A percentile compares a stretch with the other conserved stretches of the same genome.
These are phyloP conservation scores for Oligia fasciuncula DNA, from an alignment of 2,888 invertebrate genomes.

Conservation along the genomic window DNA sequence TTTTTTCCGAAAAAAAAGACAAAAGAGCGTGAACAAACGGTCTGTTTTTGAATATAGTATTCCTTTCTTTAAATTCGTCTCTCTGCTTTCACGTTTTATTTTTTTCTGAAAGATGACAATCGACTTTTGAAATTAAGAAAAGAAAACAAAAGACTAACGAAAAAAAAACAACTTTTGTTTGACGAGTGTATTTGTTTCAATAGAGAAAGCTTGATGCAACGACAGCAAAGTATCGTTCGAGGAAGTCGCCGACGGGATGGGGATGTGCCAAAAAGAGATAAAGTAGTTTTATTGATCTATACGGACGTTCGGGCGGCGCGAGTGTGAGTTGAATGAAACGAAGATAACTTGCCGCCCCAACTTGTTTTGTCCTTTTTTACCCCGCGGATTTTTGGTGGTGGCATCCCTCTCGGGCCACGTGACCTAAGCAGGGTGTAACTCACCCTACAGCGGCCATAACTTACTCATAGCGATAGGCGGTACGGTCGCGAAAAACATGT, in stretches of 20 bases:
- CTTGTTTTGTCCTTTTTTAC: slow-evolving; percentile 80
- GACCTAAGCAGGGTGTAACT: slow-evolving; percentile 90
- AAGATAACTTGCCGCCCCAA: slow-evolving; percentile 90
- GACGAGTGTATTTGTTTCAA: slow-evolving; percentile 65
- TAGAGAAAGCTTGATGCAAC: slow-evolving; percentile 81
- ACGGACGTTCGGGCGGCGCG: slow-evolving; percentile 89
- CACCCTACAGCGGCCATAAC: slow-evolving; percentile 90
- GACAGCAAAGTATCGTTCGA: slow-evolving; percentile 83
- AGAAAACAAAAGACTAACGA: slow-evolving; percentile 29
- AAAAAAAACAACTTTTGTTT: slow-evolving; percentile 60
- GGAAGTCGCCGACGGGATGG: slow-evolving; percentile 88
- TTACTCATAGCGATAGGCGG: slow-evolving; percentile 90
- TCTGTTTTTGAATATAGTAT: slow-evolving; percentile 68
- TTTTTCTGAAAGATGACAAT: slow-evolving; percentile 40
- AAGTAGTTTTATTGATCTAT: slow-evolving; percentile 91
- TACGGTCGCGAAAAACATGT: slow-evolving; percentile 88
- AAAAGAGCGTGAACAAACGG: slow-evolving; percentile 69
- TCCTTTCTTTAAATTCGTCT: slow-evolving; percentile 72
- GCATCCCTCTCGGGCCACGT: slow-evolving; percentile 87
- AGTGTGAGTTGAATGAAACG: slow-evolving; percentile 90
- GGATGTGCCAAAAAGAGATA: slow-evolving; percentile 91
- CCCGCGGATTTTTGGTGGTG: slow-evolving; percentile 73
- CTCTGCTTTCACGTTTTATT: slow-evolving; percentile 62
- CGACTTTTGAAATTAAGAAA: slow-evolving; percentile 50
- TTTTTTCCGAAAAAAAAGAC: slow-evolving; percentile 72